Base-by-base conservation (phyloP, 2,888 invertebrate species). In the Amphipyra berbera region DNA sequence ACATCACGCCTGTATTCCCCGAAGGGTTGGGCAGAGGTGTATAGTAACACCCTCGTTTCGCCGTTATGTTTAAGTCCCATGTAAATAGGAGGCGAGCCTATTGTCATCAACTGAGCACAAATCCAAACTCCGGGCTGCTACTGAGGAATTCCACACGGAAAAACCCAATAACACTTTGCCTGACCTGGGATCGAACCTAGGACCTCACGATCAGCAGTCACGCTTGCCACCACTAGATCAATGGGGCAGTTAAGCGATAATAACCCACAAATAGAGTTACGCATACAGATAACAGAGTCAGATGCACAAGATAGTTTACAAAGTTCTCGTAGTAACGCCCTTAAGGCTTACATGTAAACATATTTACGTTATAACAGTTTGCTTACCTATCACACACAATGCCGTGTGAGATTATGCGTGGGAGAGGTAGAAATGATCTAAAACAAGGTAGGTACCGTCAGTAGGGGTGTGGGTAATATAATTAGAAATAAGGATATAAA, bases 361-460 rank as follows among this genome's bases (percentile, higher is more conserved):
- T 73, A 70, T 62, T 69, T 64, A 59, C 49, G 15, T 60, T 46
- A 55, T 47, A 54, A 56, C 56, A 30, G 54, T 56, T 59, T 73
- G 52, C 49, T 61, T 59, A 58, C 59, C 53, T 40, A 73, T 70
- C 61, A 65, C 27, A 69, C 55, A 69, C 54, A 60, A 61, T 59
- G 63, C 48, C 49, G 41, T 46, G 21, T 57, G 21, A 59, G 61
- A 54, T 68, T 50, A 58, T 54, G 44, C 14, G 41, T 57, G 52
- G 46, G 41, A 42, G 48, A 53, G 40, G 30, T 55, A 38, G 54
- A 53, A 53, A 62, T 55, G n/a, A 68, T 68, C 49, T 53, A 42
- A 40, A 67, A 58, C 41, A 58, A 62, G 57, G 49, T 30, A 46
- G 15, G 8, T 13, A 44, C 68, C 44, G 62, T 54, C 6, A 56